Evolutionary conservation across 92 coral and sea anemone genomes (phyloP).

Genomic region (Desmophyllum pertusum): DNA sequence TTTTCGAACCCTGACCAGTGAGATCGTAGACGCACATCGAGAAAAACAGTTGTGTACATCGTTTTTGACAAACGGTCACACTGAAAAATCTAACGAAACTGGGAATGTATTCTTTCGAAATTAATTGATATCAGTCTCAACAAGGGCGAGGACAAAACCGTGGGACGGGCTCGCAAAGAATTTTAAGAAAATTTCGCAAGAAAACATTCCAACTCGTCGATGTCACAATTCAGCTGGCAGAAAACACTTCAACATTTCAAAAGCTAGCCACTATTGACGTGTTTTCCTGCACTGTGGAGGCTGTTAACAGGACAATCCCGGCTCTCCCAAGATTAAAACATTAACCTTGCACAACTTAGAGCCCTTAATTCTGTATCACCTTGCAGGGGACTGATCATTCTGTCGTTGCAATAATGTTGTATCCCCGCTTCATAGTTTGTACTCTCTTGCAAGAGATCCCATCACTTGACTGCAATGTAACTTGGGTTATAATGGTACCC

Average conservation of each 20-base stretch:
- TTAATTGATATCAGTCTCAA: background rate
- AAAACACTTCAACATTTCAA: conserved; percentile 14
- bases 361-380: conserved; percentile 1
- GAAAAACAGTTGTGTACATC: background rate
- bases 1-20: background rate
- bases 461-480: background rate
- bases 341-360: conserved; percentile 4
- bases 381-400: background rate
- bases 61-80: background rate
- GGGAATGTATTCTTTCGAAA: conserved; percentile 19
- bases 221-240: background rate
- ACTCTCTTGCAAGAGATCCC: background rate
- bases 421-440: background rate
- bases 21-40: background rate
- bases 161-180: conserved; percentile 34
- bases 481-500: background rate
- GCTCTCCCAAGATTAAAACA: conserved; percentile 15
- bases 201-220: background rate
- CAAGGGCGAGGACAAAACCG: conserved; percentile 1
- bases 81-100: background rate
- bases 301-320: background rate
- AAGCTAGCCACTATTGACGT: background rate
- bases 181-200: conserved; percentile 42
- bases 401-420: background rate
- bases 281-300: background rate